Evolutionary conservation across 2,797 vertebrate genomes (phyloP), one percentile per base, ranked within the genome.

Genomic region (Sebastes ruberrimus): DNA sequence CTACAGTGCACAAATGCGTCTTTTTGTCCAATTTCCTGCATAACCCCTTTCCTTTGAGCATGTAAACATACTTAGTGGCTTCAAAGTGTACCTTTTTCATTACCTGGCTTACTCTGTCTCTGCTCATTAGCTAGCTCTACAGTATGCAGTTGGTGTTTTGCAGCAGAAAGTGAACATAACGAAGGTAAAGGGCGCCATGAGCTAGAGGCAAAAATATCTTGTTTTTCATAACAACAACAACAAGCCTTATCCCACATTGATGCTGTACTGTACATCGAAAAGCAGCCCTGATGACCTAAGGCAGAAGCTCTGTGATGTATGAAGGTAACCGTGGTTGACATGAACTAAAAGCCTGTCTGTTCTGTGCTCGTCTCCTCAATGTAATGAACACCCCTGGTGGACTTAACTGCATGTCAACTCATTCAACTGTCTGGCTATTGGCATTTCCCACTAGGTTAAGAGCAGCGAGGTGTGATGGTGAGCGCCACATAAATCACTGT

Each of bases 331-430:
- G 1, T 20, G 23, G 56, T 20, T 76, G 68, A 79, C 68, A 9
- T 16, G 27, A 70, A 71, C 79, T 67, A 55, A 53, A 79, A 9
- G 25, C 73, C 55, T 85, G 73, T 84, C 80, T 81, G 68, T 55
- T 80, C 75, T 35, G 7, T 5, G 10, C 16, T 61, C n/a, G 62
- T 77, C 65, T 68, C 28, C 33, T 80, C 66, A 20, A 28, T 28
- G 64, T 73, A 78, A 83, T 67, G 28, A 83, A 81, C 73, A 38
- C 72, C 67, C 30, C 30, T 28, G 68, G 53, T 82, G 60, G 63
- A 81, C 60, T 38, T 76, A 80, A 81, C 60, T 74, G 71, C 67
- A 38, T 74, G 81, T 84, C 81, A 86, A 71, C 81, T 74, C 69
- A 57, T 66, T 81, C 68, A 70, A 49, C 68, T 77, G 72, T 82